Evolutionary conservation across 2,797 vertebrate species (phyloP), one percentile per base, ranked within the genome.

Genomic region (Notolabrus celidotus): DNA sequence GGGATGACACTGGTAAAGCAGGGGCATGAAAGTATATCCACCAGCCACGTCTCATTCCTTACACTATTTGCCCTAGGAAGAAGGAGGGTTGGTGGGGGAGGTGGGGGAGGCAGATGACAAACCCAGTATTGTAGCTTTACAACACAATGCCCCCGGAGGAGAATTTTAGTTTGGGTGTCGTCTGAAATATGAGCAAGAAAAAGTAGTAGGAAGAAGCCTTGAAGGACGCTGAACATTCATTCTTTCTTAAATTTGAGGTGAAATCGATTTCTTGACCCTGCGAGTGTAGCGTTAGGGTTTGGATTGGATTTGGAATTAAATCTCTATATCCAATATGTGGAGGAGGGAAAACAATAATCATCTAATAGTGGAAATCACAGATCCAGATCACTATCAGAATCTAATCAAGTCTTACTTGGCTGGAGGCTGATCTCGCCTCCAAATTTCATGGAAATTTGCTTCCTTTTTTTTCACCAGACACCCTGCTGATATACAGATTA

Each of bases 231-330:
- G 17, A 68, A 25, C 34, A 41, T 53, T 20, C 38, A 23, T 19
- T 59, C 73, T 46, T 61, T 68, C 69, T 77, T 72, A 73, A 84
- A 83, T 74, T 64, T 7, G 43, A 85, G 88, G 81, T 74, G 85
- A 83, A 90, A 90, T 90, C 75, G 79, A 91, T 87, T 89, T 83
- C 65, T 43, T 77, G 83, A 88, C 88, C 87, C 81, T 22, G 66
- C 46, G 6, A 63, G 74, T 55, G 58, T 25, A 60, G 47, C 0
- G 67, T 67, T 53, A 36, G 62, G 50, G 70, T 76, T 78, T 7
- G 74, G 83, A 87, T 88, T 90, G 83, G 79, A 86, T 87, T 83
- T 80, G 58, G 82, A 89, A 90, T 90, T 83, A 85, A 91, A 85
- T 87, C 87, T 84, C 80, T 83, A 54, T 55, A 52, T 86, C 87